Percentiles rank a stretch among this genome's conserved stretches.
These are phyloP conservation scores for Psittacula echo DNA, from an alignment of 2,797 vertebrate genomes.

Conservation along the genomic window DNA sequence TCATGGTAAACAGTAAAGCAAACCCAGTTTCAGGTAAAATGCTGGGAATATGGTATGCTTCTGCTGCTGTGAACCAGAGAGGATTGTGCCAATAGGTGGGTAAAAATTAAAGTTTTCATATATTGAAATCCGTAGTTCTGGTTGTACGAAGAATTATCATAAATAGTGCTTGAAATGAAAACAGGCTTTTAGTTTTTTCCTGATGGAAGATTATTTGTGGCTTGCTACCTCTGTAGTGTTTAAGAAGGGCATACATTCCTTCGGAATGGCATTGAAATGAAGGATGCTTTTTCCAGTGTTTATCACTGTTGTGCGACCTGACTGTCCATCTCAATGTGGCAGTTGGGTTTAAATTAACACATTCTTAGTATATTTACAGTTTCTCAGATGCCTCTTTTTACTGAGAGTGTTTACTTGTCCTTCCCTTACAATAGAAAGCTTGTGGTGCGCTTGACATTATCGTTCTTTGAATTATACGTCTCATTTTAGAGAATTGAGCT, in stretches of 20 bases:
- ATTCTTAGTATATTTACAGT: neutral
- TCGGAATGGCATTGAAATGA: neutral
- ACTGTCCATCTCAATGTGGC: neutral
- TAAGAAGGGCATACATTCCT: neutral
- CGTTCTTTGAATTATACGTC: neutral
- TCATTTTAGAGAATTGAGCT: neutral
- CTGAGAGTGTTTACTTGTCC: neutral
- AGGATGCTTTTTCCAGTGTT: neutral
- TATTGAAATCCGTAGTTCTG: neutral
- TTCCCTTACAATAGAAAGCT: neutral
- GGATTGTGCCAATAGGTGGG: slow-evolving; percentile 88
- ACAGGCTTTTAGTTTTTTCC: accelerated
- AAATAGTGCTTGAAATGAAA: neutral
- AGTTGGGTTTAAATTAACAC: neutral
- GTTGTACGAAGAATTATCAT: neutral
- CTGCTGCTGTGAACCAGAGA: slow-evolving; percentile 87
- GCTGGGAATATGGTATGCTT: slow-evolving; percentile 90
- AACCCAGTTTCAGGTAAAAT: slow-evolving; percentile 69
- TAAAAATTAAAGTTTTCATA: slow-evolving; percentile 31
- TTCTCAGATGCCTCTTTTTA: neutral
- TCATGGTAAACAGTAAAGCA: neutral
- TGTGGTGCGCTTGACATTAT: neutral
- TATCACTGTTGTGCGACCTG: neutral
- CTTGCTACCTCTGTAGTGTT: neutral
- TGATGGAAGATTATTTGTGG: neutral